Evolutionary conservation across 2,113 vertebrate genomes (phyloP), one percentile per base, ranked within the genome.

Genomic region (Stigmatopora nigra): DNA sequence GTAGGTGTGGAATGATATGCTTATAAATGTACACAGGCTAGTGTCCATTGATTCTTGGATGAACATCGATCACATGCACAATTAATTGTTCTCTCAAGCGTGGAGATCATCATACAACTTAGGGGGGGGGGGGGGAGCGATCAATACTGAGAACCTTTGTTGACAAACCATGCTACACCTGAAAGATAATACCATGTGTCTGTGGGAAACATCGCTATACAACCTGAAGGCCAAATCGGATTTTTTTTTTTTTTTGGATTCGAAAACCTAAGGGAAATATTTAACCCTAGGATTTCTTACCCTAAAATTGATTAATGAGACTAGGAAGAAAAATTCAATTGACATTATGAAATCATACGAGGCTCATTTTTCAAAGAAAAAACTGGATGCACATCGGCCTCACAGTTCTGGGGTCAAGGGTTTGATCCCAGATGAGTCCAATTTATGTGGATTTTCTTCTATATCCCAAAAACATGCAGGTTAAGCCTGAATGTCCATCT

Each of bases 11-110:
- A 48, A 48, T 5, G 16, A 15, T 16, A 48, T 15, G 15, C 46
- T n/a, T n/a, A 17, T 49, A 19, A 53, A 53, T 52, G 74, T 47
- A 70, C 62, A 11, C 22, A 53, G 60, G 68, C 60, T 25, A 25
- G 71, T 64, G 70, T 74, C 61, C 65, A 87, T 86, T 78, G 79
- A 88, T 84, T 77, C 66, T 52, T 65, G 75, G 82, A 76, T 79
- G 78, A 80, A 76, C 79, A 88, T 88, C 81, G 84, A 86, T 89
- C 81, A 88, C 86, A 86, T 80, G 83, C 78, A 85, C 84, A 89
- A 86, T 88, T 88, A 83, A 90, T 88, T 86, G 84, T 83, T 86
- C 79, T 88, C 83, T 75, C 80, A 84, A 79, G 83, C 72, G 53
- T 64, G 82, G 76, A 70, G 67, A 84, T 79, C 76, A 75, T 78